phyloP scores from a whole-genome alignment of 2,797 vertebrate species.

The Valencia hispanica region DNA sequence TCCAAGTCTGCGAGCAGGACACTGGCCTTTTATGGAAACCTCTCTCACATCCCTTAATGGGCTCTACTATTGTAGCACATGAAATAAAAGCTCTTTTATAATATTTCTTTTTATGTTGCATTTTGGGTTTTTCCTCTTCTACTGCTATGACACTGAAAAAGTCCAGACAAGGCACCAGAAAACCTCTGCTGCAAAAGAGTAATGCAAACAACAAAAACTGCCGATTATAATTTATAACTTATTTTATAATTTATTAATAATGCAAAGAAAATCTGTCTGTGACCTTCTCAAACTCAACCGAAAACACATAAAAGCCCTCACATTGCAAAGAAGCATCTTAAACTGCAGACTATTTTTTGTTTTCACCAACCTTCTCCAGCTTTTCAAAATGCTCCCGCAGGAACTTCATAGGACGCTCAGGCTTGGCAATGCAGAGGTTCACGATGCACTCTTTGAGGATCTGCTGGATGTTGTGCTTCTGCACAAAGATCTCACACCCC shows the following conservation, averaged over 20 bases:
- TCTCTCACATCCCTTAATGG: conserved; percentile 50
- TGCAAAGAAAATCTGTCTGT: conserved; percentile 5
- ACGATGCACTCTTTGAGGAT: conserved; percentile 97
- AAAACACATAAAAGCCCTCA: conserved; percentile 11
- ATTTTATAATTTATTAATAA: background rate
- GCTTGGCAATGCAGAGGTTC: conserved; percentile 94
- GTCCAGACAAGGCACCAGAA: background rate
- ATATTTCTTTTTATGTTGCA: background rate
- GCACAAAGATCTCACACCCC: conserved; percentile 95
- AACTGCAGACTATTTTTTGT: conserved; percentile 21
- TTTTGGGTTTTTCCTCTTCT: background rate
- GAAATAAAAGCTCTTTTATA: conserved; percentile 39
- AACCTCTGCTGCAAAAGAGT: background rate
- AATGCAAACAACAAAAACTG: background rate
- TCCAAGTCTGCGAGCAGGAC: conserved; percentile 38
- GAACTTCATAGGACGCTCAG: conserved; percentile 96
- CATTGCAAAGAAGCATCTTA: conserved; percentile 25
- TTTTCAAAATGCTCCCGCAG: conserved; percentile 97
- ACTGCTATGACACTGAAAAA: background rate
- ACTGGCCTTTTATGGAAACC: conserved; percentile 46
- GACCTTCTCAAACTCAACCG: background rate
- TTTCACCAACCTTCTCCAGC: conserved; percentile 93
- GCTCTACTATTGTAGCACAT: conserved; percentile 37
- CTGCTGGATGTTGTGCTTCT: conserved; percentile 96
- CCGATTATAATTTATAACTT: background rate